Evolutionary conservation across 1,140 invertebrate species (phyloP), one percentile per base, ranked within the genome.

Genomic region (Daktulosphaira vitifoliae): DNA sequence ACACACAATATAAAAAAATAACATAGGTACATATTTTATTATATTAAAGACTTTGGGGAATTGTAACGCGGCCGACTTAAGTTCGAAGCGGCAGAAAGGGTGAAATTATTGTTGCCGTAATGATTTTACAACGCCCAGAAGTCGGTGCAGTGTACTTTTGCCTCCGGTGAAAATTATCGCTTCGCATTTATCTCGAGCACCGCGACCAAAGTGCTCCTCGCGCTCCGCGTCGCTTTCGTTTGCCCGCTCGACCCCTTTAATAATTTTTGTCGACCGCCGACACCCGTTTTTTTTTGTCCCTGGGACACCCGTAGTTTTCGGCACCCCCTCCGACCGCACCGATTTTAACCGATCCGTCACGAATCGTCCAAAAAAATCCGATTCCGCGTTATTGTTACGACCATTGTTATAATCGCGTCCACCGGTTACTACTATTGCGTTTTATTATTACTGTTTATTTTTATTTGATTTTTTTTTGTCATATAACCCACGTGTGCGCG

Each of bases 91-190:
- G 5, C 29, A 6, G 29, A 33, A 33, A 11, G 29, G 29, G 11
- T 33, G 44, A 59, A 59, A 59, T 59, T 59, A 59, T 59, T 59
- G 44, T 59, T 59, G 39, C 29, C 54, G 54, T 59, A 62, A 62
- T 62, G 56, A 62, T 62, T 62, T 62, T 62, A 62, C 56, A 48
- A 62, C 56, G 42, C 42, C 54, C 54, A 15, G 54, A 59, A 38
- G 54, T 46, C 54, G 39, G n/a, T 18, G 26, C 26, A n/a, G 9
- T 44, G 11, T 15, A n/a, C 33, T 13, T 37, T 7, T n/a, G n/a
- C 20, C 38, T 37, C 53, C n/a, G 29, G 5, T 33, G 42, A 62
- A 62, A 62, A 62, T 62, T 62, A 62, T 62, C 56, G 56, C 18
- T 25, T 6, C 9, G 18, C 56, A 62, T 62, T 46, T 62, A 29